Percentiles rank a stretch among this genome's conserved stretches.
Evolutionary conservation across 2,113 vertebrate genomes (phyloP).

Genomic region (Delphinapterus leucas): DNA sequence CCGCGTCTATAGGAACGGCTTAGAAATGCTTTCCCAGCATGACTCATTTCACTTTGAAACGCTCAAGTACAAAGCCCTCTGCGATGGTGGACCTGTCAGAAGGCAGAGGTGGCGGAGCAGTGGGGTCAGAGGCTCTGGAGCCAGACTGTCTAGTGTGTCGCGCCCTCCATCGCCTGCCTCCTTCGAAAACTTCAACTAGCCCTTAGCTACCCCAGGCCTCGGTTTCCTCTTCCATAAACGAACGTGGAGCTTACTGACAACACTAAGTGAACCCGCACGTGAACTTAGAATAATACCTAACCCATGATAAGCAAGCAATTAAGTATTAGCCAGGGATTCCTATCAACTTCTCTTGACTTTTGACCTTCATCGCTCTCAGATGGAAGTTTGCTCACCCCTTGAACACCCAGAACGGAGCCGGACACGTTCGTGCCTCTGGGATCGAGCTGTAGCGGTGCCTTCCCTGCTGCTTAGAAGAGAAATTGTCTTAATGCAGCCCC

Average conservation of each 20-base stretch:
- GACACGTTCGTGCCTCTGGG: neutral
- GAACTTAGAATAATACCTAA: neutral
- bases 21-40: neutral
- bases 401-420: neutral
- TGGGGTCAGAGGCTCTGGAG: neutral
- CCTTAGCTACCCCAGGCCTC: neutral
- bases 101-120: neutral
- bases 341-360: neutral
- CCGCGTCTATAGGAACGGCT: neutral
- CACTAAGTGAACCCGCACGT: neutral
- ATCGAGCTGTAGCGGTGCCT: neutral
- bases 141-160: neutral
- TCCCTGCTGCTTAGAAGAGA: neutral
- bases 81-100: neutral
- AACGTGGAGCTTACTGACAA: neutral
- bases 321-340: neutral
- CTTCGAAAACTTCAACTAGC: neutral
- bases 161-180: too few species aligned
- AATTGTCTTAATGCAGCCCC: neutral
- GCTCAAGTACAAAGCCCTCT: neutral
- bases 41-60: neutral
- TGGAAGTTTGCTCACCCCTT: neutral
- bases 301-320: neutral
- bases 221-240: neutral
- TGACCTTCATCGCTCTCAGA: neutral